Percentiles rank a stretch among this genome's conserved stretches.
Evolutionary conservation across 2,888 invertebrate species (phyloP).

Genomic region (Serripes groenlandicus): DNA sequence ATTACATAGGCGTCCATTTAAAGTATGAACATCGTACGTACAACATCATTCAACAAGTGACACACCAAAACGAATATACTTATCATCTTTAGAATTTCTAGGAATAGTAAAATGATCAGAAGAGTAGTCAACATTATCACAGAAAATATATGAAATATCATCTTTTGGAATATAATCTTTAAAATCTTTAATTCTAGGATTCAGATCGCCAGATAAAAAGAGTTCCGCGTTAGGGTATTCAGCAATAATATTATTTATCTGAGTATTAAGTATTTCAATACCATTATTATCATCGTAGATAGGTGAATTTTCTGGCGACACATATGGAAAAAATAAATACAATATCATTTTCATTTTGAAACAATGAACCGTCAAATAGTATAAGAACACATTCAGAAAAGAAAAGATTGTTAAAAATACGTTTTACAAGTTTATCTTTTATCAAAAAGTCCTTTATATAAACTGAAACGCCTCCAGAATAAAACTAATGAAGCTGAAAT

Average conservation of each 20-base stretch:
- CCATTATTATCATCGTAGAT: conserved; percentile 17
- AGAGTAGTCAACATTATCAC: neutral
- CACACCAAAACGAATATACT: conserved; percentile 23
- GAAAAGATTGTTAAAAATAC: neutral
- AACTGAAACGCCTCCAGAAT: no score
- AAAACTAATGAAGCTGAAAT: no score
- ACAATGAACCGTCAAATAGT: no score
- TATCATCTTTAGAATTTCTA: conserved; percentile 14
- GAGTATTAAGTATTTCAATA: neutral
- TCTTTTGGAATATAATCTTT: conserved; percentile 26
- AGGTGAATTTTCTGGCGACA: conserved; percentile 9
- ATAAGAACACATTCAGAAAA: neutral
- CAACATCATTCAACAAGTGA: conserved; percentile 28
- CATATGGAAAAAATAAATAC: conserved; percentile 7
- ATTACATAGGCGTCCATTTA: conserved; percentile 25
- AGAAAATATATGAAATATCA: conserved; percentile 22
- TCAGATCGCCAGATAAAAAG: conserved; percentile 26
- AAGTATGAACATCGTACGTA: conserved; percentile 20
- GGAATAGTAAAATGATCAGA: conserved; percentile 15
- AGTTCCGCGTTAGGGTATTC: neutral
- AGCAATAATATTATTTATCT: neutral
- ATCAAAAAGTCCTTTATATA: no score
- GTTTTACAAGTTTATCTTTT: neutral
- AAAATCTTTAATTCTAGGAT: conserved; percentile 18
- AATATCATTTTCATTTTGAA: no score